Conservation (phyloP, 2,797 vertebrate species). For the Sebastes iracundus region DNA sequence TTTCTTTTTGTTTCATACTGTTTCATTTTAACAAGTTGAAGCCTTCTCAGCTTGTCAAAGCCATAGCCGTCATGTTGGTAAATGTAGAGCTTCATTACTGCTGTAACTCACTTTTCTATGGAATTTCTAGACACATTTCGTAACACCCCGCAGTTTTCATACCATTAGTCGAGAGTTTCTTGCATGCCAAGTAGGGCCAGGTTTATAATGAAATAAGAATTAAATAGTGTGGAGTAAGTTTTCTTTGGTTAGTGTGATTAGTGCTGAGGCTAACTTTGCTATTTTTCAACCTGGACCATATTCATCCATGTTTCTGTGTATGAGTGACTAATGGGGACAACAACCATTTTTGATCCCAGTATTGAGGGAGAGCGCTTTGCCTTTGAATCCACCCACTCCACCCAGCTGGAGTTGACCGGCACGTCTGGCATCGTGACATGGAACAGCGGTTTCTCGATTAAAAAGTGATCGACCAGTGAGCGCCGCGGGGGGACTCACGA, state of each 20-base stretch:
- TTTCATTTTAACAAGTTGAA: constrained; percentile 13
- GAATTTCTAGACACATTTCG: constrained; percentile 53
- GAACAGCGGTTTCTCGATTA: background rate
- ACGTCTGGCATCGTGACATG: background rate
- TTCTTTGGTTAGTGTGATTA: constrained; percentile 29
- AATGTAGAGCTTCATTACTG: constrained; percentile 13
- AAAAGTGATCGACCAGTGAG: too few relatives aligned
- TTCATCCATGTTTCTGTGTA: background rate
- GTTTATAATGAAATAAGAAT: constrained; percentile 14
- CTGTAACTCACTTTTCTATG: constrained; percentile 58
- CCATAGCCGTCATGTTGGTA: constrained; percentile 44
- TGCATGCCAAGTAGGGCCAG: constrained; percentile 48
- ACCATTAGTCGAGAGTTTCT: constrained; percentile 7
- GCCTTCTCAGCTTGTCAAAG: constrained; percentile 27
- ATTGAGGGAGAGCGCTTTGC: background rate
- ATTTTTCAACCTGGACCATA: background rate
- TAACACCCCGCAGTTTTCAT: constrained; percentile 6
- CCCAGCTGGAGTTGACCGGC: background rate
- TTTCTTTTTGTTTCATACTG: background rate
- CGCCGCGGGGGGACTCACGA: too few relatives aligned
- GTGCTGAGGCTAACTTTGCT: background rate
- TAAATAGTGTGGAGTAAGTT: constrained; percentile 16
- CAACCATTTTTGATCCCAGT: background rate
- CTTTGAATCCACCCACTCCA: background rate
- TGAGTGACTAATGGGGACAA: background rate